Evolutionary conservation across 2,888 invertebrate genomes (phyloP).

Genomic region (Agrilus mali): DNA sequence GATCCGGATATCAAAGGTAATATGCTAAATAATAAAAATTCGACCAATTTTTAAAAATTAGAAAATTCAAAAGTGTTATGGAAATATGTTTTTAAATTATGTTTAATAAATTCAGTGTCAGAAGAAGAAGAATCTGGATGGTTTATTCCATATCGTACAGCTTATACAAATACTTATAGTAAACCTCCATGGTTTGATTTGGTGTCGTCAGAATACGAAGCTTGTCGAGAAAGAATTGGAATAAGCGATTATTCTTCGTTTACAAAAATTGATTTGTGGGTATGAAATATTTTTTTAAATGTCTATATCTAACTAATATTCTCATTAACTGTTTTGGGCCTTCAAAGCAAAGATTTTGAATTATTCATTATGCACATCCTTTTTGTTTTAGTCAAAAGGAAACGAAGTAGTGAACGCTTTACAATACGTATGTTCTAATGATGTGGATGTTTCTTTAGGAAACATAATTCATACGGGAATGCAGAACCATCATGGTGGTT

Average conservation of each 20-base stretch:
- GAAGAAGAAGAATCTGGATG: slow-evolving; percentile 30
- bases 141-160: slow-evolving; percentile 51
- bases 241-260: slow-evolving; percentile 95
- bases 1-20: slow-evolving; percentile 41
- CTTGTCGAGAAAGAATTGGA: slow-evolving; percentile 85
- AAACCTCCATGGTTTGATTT: slow-evolving; percentile 90
- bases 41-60: background rate
- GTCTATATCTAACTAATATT: background rate
- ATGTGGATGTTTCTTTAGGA: slow-evolving; percentile 88
- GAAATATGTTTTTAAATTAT: no score
- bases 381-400: slow-evolving; percentile 59
- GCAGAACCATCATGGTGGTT: slow-evolving; percentile 91
- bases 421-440: slow-evolving; percentile 90
- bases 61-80: background rate
- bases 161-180: slow-evolving; percentile 72
- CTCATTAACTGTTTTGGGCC: background rate
- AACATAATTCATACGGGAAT: slow-evolving; percentile 95
- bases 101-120: slow-evolving; percentile 8
- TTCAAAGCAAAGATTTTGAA: background rate
- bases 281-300: slow-evolving; percentile 28
- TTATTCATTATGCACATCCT: slow-evolving; percentile 1
- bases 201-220: slow-evolving; percentile 81
- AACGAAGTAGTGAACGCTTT: slow-evolving; percentile 78
- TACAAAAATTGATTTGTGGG: slow-evolving; percentile 90
- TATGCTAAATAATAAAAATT: background rate